phyloP scores from a whole-genome alignment of 2,113 vertebrate species.

The Trematocara unimaculatum region DNA sequence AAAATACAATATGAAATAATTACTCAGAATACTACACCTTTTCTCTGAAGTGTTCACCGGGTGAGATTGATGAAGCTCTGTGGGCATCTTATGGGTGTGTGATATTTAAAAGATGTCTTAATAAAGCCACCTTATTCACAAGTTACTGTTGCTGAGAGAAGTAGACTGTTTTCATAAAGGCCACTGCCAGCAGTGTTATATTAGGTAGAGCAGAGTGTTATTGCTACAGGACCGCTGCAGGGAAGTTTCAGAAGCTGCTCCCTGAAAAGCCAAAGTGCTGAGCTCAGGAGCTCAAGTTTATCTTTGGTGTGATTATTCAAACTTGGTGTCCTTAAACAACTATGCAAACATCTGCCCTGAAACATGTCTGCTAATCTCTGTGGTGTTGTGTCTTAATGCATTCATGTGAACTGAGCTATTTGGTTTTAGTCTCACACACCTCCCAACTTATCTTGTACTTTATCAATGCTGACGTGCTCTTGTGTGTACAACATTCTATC shows the following conservation, averaged over 20 bases:
- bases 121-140: background rate
- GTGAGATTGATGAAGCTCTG: background rate
- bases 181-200: background rate
- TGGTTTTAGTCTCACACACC: background rate
- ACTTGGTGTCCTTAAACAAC: background rate
- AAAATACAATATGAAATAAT: background rate
- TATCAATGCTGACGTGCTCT: background rate
- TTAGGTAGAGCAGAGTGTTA: background rate
- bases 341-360: background rate
- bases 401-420: background rate
- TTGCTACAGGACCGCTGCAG: background rate
- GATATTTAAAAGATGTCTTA: background rate
- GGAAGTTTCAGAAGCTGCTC: background rate
- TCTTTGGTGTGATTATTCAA: slow-evolving; percentile 9
- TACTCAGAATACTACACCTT: background rate
- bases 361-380: background rate
- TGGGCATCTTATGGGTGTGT: background rate
- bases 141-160: background rate
- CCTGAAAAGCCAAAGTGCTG: background rate
- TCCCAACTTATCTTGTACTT: background rate
- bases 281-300: background rate
- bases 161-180: background rate
- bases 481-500: background rate
- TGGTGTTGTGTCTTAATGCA: background rate
- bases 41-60: background rate